Evolutionary conservation across 2,888 invertebrate genomes (phyloP).

Genomic region (Lypha dubia): DNA sequence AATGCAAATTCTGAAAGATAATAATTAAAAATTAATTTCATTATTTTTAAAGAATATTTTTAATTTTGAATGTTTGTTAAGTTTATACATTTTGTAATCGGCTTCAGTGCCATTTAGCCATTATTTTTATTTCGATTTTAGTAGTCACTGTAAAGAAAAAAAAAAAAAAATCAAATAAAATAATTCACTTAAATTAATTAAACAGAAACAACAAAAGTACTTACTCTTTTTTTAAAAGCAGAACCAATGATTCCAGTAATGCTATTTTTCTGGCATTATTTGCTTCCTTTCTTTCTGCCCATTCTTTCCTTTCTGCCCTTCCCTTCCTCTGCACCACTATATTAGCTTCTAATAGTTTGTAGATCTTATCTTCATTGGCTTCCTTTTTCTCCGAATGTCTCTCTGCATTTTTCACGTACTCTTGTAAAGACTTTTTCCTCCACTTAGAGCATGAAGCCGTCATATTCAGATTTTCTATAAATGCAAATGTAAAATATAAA

Average conservation of each 20-base stretch:
- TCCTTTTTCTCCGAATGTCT: slow-evolving; percentile 4
- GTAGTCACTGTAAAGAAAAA: slow-evolving; percentile 19
- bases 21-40: background rate
- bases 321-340: slow-evolving; percentile 26
- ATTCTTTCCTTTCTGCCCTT: slow-evolving; percentile 25
- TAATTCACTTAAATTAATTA: slow-evolving; percentile 16
- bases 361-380: slow-evolving; percentile 4
- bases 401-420: slow-evolving; percentile 18
- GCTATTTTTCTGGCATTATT: slow-evolving; percentile 18
- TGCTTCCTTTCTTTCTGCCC: slow-evolving; percentile 25
- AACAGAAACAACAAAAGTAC: slow-evolving; percentile 29
- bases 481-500: slow-evolving; percentile 24
- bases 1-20: background rate
- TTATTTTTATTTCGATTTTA: slow-evolving; percentile 20
- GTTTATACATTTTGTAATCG: slow-evolving; percentile 25
- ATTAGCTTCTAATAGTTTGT: background rate
- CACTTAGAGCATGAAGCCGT: slow-evolving; percentile 21
- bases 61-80: background rate
- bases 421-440: slow-evolving; percentile 2
- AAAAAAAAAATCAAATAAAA: slow-evolving; percentile 23
- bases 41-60: background rate
- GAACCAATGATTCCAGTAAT: slow-evolving; percentile 36
- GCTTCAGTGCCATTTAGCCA: slow-evolving; percentile 20
- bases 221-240: slow-evolving; percentile 33
- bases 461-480: slow-evolving; percentile 19